Evolutionary conservation across 2,888 invertebrate species (phyloP).

Genomic region (Antheraea assamensis): DNA sequence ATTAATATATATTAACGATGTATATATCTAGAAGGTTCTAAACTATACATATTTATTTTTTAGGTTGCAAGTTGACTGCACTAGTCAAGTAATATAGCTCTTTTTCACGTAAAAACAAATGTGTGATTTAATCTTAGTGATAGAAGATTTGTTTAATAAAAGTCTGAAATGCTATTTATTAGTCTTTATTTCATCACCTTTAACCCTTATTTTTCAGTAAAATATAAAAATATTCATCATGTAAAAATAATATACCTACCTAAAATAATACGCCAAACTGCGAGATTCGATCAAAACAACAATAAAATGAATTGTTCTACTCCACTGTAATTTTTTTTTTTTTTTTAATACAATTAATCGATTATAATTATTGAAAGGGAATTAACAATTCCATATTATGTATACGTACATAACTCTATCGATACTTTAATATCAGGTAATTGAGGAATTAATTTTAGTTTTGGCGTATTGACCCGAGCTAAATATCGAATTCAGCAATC

Average conservation of each 20-base stretch:
- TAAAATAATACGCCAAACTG: not conserved
- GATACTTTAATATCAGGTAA: not conserved
- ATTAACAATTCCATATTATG: no score
- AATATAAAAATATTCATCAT: not conserved
- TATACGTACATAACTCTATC: not conserved
- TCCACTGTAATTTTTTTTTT: no score
- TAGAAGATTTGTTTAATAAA: constrained; percentile 65
- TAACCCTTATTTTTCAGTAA: not conserved
- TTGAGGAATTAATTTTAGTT: no score
- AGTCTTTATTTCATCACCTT: constrained; percentile 14
- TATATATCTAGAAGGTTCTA: not conserved
- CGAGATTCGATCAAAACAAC: not conserved
- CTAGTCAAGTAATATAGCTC: constrained; percentile 66
- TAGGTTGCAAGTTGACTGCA: constrained; percentile 49
- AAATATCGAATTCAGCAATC: not conserved
- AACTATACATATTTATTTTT: not conserved
- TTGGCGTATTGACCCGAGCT: no score
- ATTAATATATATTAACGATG: no score
- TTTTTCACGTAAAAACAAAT: constrained; percentile 45
- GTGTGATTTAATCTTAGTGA: constrained; percentile 73
- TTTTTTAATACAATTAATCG: not conserved
- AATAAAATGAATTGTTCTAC: not conserved
- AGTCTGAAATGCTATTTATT: constrained; percentile 34
- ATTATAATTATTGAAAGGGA: not conserved
- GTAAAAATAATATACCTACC: not conserved